Conservation (phyloP, 2,113 vertebrate genomes). For the Festucalex cinctus region DNA sequence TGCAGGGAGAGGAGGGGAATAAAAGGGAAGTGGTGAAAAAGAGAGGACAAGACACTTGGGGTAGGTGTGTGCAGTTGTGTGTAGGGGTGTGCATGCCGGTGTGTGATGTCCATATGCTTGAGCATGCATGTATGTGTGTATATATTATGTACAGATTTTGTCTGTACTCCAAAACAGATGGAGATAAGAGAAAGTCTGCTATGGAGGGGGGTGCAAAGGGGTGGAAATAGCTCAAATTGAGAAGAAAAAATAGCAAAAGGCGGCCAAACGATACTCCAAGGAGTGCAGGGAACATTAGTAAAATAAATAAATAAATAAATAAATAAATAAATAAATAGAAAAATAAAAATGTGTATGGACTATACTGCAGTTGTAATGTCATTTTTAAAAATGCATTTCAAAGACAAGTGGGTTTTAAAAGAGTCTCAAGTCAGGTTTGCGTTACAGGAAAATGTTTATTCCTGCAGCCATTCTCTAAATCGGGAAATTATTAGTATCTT, state of each 20-base stretch:
- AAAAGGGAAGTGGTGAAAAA: conserved; percentile 46
- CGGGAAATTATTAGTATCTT: no score
- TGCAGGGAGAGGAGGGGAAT: conserved; percentile 43
- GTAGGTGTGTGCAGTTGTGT: conserved; percentile 27
- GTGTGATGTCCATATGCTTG: conserved; percentile 37
- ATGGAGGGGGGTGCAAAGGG: conserved; percentile 39
- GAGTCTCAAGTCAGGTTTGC: no score
- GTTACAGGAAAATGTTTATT: no score
- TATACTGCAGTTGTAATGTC: no score
- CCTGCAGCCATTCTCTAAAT: no score
- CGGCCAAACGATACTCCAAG: conserved; percentile 30
- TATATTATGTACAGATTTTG: conserved; percentile 39
- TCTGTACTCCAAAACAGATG: conserved; percentile 59
- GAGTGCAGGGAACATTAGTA: background rate
- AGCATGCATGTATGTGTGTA: conserved; percentile 27
- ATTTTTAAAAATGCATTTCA: no score
- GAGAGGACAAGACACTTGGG: conserved; percentile 59
- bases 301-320: no score
- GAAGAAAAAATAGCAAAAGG: background rate
- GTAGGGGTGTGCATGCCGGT: conserved; percentile 10
- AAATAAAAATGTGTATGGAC: no score
- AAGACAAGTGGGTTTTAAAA: no score
- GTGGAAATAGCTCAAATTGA: conserved; percentile 25
- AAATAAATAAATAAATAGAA: no score
- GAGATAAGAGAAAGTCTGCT: conserved; percentile 54